Evolutionary conservation across 1,140 invertebrate genomes (phyloP).

Genomic region (Drosophila albomicans): DNA sequence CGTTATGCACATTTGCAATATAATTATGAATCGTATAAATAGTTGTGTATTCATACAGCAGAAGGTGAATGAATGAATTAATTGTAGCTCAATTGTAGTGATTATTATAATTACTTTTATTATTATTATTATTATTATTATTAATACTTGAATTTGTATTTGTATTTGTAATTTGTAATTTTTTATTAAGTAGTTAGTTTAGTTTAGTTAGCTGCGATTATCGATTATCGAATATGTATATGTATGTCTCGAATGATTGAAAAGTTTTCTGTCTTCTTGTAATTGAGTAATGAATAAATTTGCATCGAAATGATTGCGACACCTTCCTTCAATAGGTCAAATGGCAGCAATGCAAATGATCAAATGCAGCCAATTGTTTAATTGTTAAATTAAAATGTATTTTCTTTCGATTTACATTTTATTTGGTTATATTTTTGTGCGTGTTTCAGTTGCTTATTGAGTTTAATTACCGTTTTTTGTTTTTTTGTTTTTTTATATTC

Average conservation of each 20-base stretch:
- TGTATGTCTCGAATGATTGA: conserved; percentile 51
- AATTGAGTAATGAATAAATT: conserved; percentile 42
- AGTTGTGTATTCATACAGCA: conserved; percentile 21
- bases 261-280: conserved; percentile 30
- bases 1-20: conserved; percentile 19
- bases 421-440: conserved; percentile 59
- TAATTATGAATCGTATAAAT: conserved; percentile 7
- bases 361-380: conserved; percentile 43
- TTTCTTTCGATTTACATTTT: conserved; percentile 8
- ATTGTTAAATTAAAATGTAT: conserved; percentile 20
- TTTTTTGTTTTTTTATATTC: conserved; percentile 25
- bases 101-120: conserved; percentile 47
- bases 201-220: conserved; percentile 41
- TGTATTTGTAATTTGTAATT: not conserved
- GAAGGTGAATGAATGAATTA: conserved; percentile 59
- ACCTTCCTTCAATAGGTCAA: conserved; percentile 23
- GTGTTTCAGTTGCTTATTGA: conserved; percentile 61
- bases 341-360: conserved; percentile 36
- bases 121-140: conserved; percentile 42
- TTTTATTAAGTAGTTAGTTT: conserved; percentile 17
- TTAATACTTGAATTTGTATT: too few species aligned
- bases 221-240: conserved; percentile 64
- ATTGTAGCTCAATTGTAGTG: conserved; percentile 57
- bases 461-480: conserved; percentile 15
- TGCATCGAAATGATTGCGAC: conserved; percentile 13